Evolutionary conservation across 2,888 invertebrate species (phyloP), one percentile per base, ranked within the genome.

Genomic region (Thelaira solivaga): DNA sequence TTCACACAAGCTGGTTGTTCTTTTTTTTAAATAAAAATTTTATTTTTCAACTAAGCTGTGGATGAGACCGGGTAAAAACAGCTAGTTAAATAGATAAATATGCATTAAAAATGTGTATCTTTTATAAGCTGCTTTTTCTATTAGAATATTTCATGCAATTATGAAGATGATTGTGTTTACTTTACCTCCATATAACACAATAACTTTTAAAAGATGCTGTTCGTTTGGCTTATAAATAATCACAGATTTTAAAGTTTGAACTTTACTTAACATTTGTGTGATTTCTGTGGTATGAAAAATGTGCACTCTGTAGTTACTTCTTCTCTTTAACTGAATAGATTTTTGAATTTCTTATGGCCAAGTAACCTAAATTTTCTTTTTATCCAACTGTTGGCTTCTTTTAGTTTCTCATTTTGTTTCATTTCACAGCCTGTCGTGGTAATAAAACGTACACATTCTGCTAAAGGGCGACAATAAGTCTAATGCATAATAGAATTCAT

Each of bases 401-500:
- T n/a, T n/a, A n/a, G n/a, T n/a, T 43, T 55, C 26, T 31, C n/a
- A 47, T 41, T 24, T 61, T 22, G 24, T 31, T 39, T 26, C 16
- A n/a, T 11, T 51, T 34, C 59, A 31, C 55, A 61, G 69, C 69
- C 78, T 61, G 64, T 71, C 29, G 47, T 18, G 24, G 49, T 57
- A 51, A 68, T 62, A 69, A 69, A 73, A 51, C 45, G 20, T 39
- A 53, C 22, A 51, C 47, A 26, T 64, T 76, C 34, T 29, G 53
- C 29, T 59, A 59, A n/a, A 20, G 36, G 78, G 61, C 74, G 78
- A 65, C 78, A 65, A 61, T 51, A 69, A 69, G 74, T 78, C 78
- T 74, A 71, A 69, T 74, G 34, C 59, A 69, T 78, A 69, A n/a
- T 65, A 78, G 45, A 64, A 72, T 78, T 78, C 61, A 78, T 78